Base-by-base conservation (phyloP, 2,113 vertebrate genomes). In the Variabilichromis moorii region DNA sequence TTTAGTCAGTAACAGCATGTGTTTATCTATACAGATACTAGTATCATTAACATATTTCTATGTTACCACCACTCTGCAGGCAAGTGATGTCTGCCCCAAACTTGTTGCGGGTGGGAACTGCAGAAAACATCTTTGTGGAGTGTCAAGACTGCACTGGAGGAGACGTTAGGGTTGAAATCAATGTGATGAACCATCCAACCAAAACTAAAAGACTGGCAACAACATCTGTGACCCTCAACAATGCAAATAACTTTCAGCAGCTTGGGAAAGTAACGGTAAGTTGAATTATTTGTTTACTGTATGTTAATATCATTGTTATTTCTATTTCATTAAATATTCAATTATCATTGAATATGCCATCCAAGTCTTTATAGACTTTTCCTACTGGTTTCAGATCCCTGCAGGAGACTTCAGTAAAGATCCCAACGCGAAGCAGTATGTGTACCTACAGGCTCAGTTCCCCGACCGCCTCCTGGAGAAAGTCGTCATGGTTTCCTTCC, bases 101-200 rank as follows among this genome's bases (percentile, higher is more conserved):
- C 87, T 54, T 97, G 59, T 45, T 97, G 88, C 86, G 96, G 2
- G 92, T 97, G 19, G 96, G 94, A 50, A 90, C 92, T n/a, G 19
- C 68, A 21, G 96, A 97, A 92, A 96, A 91, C 1, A 84, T 97
- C 42, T 96, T 97, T 91, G 93, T 97, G 81, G 96, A 96, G 83
- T 95, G 92, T 57, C 96, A 96, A 82, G 96, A 95, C 86, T 95
- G 93, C 24, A 8, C 3, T 2, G 90, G 51, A 2, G 2, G 0
- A 9, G 2, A 33, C 10, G 2, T 26, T 10, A 5, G 7, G 0
- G 95, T 96, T 3, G 21, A 37, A 1, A 94, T 97, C 81, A 35
- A 2, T 0, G 94, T 94, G 7, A 91, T 82, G 91, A 95, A 94
- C 47, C 79, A 95, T 73, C 96, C 96, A 9, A 84, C 78, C 5